Conservation (phyloP, 1,140 invertebrate genomes). For the Wiebesia pumilae region DNA sequence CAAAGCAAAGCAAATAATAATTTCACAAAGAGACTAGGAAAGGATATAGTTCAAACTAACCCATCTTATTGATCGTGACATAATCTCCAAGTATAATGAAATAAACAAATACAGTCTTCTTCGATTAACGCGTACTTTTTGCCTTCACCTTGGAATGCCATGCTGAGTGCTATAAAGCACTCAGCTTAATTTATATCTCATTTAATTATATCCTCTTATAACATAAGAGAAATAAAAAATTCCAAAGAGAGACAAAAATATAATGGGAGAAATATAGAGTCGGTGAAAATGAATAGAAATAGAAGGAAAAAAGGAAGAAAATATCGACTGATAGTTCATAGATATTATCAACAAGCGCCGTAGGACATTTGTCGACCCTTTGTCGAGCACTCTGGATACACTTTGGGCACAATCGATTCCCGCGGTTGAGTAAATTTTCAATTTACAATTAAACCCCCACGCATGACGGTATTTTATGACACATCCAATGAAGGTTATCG, state of each 20-base stretch:
- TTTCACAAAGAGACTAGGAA: neutral
- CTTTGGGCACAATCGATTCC: neutral
- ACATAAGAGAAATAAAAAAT: neutral
- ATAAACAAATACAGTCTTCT: conserved; percentile 29
- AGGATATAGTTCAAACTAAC: neutral
- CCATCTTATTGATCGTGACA: neutral
- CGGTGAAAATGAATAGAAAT: neutral
- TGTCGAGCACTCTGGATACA: neutral
- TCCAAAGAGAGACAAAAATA: neutral
- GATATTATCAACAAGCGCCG: no score
- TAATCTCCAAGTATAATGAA: conserved; percentile 27
- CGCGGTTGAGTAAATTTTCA: neutral
- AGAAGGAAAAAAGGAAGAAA: neutral
- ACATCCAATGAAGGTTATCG: neutral
- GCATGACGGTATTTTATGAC: neutral
- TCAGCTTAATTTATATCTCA: neutral
- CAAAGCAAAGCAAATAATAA: neutral
- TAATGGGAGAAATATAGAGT: neutral
- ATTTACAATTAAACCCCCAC: neutral
- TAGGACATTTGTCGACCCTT: neutral
- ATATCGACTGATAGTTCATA: neutral
- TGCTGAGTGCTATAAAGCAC: neutral
- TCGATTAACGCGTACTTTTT: neutral
- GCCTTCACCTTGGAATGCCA: neutral
- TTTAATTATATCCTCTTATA: neutral